Percentiles rank a stretch among this genome's conserved stretches.
Conservation (phyloP, 2,113 vertebrate genomes). For the Cathartes aura region DNA sequence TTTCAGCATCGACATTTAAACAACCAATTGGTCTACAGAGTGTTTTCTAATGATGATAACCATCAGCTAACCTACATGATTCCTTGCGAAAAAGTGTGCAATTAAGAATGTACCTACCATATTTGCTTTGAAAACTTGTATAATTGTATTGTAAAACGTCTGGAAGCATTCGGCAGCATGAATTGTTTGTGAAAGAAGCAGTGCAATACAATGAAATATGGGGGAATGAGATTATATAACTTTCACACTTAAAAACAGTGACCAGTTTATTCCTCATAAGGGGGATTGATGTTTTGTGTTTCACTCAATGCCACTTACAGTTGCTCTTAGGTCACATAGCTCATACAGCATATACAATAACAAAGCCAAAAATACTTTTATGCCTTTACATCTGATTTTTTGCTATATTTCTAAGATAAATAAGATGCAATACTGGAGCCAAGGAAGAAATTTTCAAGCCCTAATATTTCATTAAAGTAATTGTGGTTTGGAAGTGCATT, state of each 20-base stretch:
- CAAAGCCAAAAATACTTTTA: background rate
- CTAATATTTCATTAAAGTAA: background rate
- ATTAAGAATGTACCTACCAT: background rate
- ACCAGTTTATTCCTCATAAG: background rate
- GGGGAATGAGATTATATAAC: background rate
- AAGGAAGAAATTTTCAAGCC: background rate
- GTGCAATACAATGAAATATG: background rate
- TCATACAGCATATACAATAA: background rate
- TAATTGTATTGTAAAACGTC: background rate
- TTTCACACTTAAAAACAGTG: background rate
- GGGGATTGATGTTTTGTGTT: background rate
- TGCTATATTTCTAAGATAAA: background rate
- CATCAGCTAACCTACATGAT: background rate
- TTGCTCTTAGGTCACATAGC: background rate
- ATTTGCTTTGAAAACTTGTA: background rate
- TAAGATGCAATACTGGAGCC: background rate
- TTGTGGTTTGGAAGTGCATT: background rate
- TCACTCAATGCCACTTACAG: background rate
- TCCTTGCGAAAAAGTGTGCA: background rate
- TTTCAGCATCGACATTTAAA: background rate
- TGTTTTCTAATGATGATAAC: background rate
- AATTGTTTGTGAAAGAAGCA: background rate
- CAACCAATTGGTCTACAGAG: background rate
- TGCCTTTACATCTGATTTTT: background rate
- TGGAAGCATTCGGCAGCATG: constrained; percentile 10